Base-by-base conservation (phyloP, 2,888 invertebrate genomes). In the Heliconius hortense region DNA sequence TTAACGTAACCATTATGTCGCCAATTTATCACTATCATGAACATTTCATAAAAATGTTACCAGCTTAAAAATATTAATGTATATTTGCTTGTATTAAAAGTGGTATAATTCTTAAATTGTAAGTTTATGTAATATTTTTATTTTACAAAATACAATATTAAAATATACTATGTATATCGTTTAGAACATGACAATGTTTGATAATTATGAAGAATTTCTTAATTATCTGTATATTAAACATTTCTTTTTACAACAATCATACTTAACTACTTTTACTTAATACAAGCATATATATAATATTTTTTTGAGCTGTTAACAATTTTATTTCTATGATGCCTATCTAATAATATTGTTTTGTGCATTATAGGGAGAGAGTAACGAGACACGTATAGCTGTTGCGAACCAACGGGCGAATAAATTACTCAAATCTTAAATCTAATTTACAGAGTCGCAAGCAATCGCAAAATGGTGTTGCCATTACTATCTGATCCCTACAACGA, bases 401-500 rank as follows among this genome's bases (percentile, higher is more conserved):
- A 98, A 98, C 94, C 97, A 97, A 89, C 96, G 98, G 85, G 97
- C 98, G 88, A 96, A 96, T 94, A 97, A 98, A 89, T 96, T 98
- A 83, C 96, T 97, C 92, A 97, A 97, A 94, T 96, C 94, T 81
- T 94, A 94, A 94, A 82, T n/a, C 85, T 79, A 75, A 62, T 72
- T 60, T 26, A 18, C 11, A 43, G 31, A 35, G 59, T 28, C 67
- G 66, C 69, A 69, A 72, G n/a, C 15, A 53, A 39, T 62, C 48
- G 70, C 68, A 72, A 70, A 72, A 72, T 72, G 72, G 66, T 75
- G 75, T 77, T 77, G 75, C 75, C 72, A 31, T 73, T 39, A n/a
- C 11, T 72, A 56, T 53, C 26, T 60, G 10, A 43, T 53, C 66
- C 75, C 66, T 56, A 70, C 75, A 70, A 75, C 75, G 75, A 75